These are phyloP conservation scores for Scytalopus superciliaris DNA, from an alignment of 2,113 vertebrate genomes.

Conservation along the genomic window DNA sequence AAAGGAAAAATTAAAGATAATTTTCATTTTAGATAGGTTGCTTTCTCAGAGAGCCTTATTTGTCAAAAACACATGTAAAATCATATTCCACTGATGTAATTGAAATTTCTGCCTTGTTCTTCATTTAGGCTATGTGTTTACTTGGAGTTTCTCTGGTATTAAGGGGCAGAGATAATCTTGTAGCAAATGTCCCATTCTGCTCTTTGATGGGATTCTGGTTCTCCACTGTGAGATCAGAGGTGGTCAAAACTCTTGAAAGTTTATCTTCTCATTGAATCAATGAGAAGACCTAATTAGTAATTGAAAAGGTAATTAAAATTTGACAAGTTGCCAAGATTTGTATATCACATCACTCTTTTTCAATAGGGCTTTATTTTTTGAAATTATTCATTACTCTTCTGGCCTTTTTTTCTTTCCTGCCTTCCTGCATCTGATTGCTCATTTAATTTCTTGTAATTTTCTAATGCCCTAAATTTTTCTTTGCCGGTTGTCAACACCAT, in stretches of 20 bases:
- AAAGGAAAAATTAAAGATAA: neutral
- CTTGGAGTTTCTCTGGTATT: neutral
- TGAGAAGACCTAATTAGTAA: slow-evolving; percentile 10
- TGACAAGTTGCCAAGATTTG: neutral
- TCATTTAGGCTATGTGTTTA: neutral
- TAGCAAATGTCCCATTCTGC: neutral
- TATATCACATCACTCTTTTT: neutral
- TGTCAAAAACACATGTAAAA: neutral
- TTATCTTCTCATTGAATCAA: neutral
- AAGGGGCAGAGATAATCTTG: neutral
- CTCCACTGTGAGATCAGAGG: neutral
- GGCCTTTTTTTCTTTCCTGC: neutral
- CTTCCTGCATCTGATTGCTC: neutral
- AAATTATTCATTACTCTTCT: neutral
- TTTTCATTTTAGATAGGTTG: neutral
- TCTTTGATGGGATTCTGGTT: neutral
- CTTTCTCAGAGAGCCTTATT: neutral
- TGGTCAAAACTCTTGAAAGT: neutral
- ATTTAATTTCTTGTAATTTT: neutral
- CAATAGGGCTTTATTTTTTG: neutral
- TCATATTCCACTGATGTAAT: neutral
- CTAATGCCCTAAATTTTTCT: neutral
- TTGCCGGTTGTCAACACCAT: neutral
- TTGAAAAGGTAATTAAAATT: slow-evolving; percentile 8
- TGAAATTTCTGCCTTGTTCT: neutral